Percentiles rank a stretch among this genome's conserved stretches.
Conservation (phyloP, 2,888 invertebrate species). For the Girardia tigrina region DNA sequence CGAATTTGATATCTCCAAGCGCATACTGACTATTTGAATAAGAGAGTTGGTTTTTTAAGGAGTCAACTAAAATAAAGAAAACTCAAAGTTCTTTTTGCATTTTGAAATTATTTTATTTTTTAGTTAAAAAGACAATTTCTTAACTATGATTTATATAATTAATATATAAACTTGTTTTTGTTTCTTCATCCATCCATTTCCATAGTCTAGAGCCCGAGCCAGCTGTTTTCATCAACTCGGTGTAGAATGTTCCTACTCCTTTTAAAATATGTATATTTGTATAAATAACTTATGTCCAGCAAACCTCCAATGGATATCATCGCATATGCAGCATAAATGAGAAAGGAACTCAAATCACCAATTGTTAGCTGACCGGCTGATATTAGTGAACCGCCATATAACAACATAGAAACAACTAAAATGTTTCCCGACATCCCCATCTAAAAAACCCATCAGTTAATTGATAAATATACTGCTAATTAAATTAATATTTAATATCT, state of each 20-base stretch:
- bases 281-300: slow-evolving; percentile 30
- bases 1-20: slow-evolving; percentile 62
- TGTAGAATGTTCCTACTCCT: slow-evolving; percentile 72
- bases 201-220: slow-evolving; percentile 78
- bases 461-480: too few species aligned
- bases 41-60: too few species aligned
- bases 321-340: slow-evolving; percentile 81
- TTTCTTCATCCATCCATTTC: slow-evolving; percentile 69
- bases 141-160: too few species aligned
- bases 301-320: slow-evolving; percentile 73
- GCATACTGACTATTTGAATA: background rate
- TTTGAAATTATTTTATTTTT: too few species aligned
- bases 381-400: slow-evolving; percentile 78
- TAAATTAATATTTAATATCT: too few species aligned
- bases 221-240: slow-evolving; percentile 77
- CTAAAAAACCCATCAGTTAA: too few species aligned
- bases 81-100: too few species aligned
- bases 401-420: slow-evolving; percentile 74
- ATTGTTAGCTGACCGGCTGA: slow-evolving; percentile 60
- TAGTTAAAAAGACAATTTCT: too few species aligned
- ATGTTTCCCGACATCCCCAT: slow-evolving; percentile 61
- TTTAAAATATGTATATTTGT: background rate
- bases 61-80: too few species aligned
- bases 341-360: slow-evolving; percentile 77
- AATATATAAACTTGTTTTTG: too few species aligned